Evolutionary conservation across 2,888 invertebrate genomes (phyloP).

Genomic region (Amphipoea oculea): DNA sequence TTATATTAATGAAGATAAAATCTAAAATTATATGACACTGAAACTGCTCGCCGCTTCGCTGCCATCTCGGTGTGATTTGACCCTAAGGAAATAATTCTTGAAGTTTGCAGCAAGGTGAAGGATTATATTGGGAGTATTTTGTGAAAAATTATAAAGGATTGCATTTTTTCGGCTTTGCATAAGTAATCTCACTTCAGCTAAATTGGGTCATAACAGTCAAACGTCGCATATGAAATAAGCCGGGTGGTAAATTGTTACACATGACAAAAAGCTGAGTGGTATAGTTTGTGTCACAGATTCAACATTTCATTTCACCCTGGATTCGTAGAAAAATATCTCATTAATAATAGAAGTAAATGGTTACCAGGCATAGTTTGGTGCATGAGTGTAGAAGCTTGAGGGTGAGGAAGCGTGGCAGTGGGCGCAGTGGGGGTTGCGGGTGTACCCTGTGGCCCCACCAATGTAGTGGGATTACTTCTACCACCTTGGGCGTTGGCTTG

Average conservation of each 20-base stretch:
- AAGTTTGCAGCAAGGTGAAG: slow-evolving; percentile 25
- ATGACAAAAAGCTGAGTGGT: slow-evolving; percentile 38
- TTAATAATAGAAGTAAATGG: slow-evolving; percentile 58
- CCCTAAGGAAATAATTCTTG: slow-evolving; percentile 13
- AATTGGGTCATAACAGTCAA: slow-evolving; percentile 2
- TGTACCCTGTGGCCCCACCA: slow-evolving; percentile 80
- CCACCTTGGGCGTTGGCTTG: slow-evolving; percentile 76
- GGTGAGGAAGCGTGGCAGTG: slow-evolving; percentile 78
- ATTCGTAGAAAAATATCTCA: slow-evolving; percentile 32
- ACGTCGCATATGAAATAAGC: slow-evolving; percentile 40
- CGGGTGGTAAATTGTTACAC: slow-evolving; percentile 21
- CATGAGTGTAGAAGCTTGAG: slow-evolving; percentile 81
- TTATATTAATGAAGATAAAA: too few relatives aligned
- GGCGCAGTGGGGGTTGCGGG: slow-evolving; percentile 79
- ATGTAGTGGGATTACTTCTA: slow-evolving; percentile 75
- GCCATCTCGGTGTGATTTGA: too few relatives aligned
- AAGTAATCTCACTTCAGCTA: slow-evolving; percentile 3
- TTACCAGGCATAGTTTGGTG: slow-evolving; percentile 84
- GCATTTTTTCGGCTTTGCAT: neutral
- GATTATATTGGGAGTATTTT: slow-evolving; percentile 13
- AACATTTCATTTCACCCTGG: slow-evolving; percentile 4
- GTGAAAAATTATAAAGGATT: slow-evolving; percentile 2
- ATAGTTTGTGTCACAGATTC: slow-evolving; percentile 23
- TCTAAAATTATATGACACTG: too few relatives aligned
- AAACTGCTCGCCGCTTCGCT: too few relatives aligned